phyloP scores from a whole-genome alignment of 2,113 vertebrate species.

The Neolamprologus sp. region DNA sequence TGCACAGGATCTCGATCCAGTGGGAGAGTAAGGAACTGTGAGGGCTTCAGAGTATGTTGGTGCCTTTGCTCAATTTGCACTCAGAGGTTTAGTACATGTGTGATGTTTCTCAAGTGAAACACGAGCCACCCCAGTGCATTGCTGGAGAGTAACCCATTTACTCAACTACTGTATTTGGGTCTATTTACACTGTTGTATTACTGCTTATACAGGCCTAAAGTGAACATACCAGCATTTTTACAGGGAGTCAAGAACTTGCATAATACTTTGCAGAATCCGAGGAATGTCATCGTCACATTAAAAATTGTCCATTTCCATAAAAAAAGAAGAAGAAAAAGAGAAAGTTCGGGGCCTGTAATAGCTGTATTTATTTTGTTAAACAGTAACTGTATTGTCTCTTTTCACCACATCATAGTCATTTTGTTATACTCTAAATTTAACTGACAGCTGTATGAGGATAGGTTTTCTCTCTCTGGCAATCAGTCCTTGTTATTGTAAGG shows the following conservation, averaged over 20 bases:
- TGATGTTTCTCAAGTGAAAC: background rate
- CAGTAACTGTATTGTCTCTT: background rate
- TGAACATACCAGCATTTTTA: background rate
- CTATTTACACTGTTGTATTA: background rate
- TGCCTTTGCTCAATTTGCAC: slow-evolving; percentile 34
- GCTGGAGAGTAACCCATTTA: background rate
- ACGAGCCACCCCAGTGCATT: background rate
- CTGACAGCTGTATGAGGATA: background rate
- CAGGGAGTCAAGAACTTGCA: background rate
- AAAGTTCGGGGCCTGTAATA: background rate
- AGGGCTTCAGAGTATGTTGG: slow-evolving; percentile 18
- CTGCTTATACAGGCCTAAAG: background rate
- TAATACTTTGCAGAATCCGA: background rate
- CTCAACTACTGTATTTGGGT: background rate
- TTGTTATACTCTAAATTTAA: background rate
- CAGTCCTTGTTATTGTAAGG: background rate
- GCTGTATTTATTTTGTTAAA: background rate
- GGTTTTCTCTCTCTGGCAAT: background rate
- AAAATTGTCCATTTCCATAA: background rate
- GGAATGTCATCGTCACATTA: background rate
- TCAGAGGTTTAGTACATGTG: background rate
- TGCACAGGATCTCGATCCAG: slow-evolving; percentile 20
- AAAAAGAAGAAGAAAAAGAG: background rate
- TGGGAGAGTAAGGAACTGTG: slow-evolving; percentile 11
- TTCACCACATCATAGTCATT: background rate